Base-by-base conservation (phyloP, 2,797 vertebrate species). In the Trichosurus vulpecula region DNA sequence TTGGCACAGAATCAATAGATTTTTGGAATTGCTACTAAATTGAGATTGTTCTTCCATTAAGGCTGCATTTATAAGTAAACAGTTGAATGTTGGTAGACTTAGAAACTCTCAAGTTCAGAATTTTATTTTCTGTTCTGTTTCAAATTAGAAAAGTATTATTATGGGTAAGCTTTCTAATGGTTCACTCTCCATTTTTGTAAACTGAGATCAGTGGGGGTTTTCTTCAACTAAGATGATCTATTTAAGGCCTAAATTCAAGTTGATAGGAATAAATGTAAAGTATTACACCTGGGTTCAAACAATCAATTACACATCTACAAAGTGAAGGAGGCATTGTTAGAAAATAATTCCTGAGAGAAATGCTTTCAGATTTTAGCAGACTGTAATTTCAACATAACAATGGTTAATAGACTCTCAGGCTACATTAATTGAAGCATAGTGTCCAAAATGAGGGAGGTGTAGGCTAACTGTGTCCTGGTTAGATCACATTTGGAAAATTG, bases 1-100 rank as follows among this genome's bases (percentile, higher is more conserved):
- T 12, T 5, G 74, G 13, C 6, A 27, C 12, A 47, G 9, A 87
- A 27, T 87, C 41, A 47, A 87, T 41, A 19, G 14, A n/a, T 81
- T 92, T 94, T 52, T 55, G 90, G 66, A 41, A 47, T 94, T 95
- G 19, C 61, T 94, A 30, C 41, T 90, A 57, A 51, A 90, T 96
- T 95, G 89, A 87, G 56, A 74, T 51, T 61, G 19, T 93, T 51
- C 25, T 57, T n/a, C 90, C 53, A 4, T 29, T 14, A 14, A 55
- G 57, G 30, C 90, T 92, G 22, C 74, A 53, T 51, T 92, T 11
- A 0, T 6, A 1, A 52, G 47, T 54, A 31, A 3, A 41, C 0
- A n/a, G 90, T 89, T 52, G 51, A 35, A 8, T 31, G 41, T 52
- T 5, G 19, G 81, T 52, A 1, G 2, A 90, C n/a, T 93, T 61